phyloP scores from a whole-genome alignment of 2,888 invertebrate genomes.

The Drosophila barbarae region DNA sequence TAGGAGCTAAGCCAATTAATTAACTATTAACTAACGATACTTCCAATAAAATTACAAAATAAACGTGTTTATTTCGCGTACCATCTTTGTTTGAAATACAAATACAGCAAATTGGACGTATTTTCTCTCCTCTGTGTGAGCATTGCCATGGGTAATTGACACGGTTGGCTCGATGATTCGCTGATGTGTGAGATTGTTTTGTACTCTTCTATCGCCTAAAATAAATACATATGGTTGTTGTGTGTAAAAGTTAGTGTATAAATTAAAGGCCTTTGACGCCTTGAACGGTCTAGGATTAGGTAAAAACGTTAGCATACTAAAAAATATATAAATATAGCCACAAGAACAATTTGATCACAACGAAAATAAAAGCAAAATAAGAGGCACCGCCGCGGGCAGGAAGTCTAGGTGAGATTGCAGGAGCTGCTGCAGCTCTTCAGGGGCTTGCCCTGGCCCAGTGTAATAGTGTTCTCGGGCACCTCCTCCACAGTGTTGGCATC shows the following conservation, averaged over 20 bases:
- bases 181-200: constrained; percentile 65
- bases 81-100: constrained; percentile 36
- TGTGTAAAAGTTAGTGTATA: constrained; percentile 48
- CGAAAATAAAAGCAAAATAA: constrained; percentile 40
- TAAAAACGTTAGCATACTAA: constrained; percentile 53
- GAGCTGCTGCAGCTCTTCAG: constrained; percentile 85
- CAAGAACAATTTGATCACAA: constrained; percentile 65
- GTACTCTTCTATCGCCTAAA: constrained; percentile 71
- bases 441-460: constrained; percentile 85
- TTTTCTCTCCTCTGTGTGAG: constrained; percentile 25
- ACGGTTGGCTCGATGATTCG: constrained; percentile 42
- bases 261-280: constrained; percentile 49
- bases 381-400: not conserved
- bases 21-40: constrained; percentile 26
- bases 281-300: constrained; percentile 40
- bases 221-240: constrained; percentile 38
- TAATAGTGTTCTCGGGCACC: constrained; percentile 83
- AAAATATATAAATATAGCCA: constrained; percentile 61
- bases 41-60: constrained; percentile 61
- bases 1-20: constrained; percentile 47
- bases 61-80: constrained; percentile 66
- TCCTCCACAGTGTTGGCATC: constrained; percentile 84
- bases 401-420: constrained; percentile 78
- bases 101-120: constrained; percentile 65
- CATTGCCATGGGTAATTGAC: constrained; percentile 60